phyloP scores from a whole-genome alignment of 1,140 invertebrate genomes.

The Caerostris darwini region DNA sequence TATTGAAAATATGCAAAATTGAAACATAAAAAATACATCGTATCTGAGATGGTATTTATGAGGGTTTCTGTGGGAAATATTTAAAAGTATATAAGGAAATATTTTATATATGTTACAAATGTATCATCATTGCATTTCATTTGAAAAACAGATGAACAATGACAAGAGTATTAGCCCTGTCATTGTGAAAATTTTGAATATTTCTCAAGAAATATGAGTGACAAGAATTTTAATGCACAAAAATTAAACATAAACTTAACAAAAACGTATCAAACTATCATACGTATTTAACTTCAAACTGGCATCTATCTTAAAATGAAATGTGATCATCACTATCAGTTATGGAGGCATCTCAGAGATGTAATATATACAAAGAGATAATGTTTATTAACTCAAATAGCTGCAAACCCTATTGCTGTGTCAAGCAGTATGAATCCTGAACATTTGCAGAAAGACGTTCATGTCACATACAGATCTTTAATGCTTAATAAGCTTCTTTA shows the following conservation, averaged over 20 bases:
- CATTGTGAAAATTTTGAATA: not conserved
- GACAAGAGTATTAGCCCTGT: not conserved
- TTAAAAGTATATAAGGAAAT: too few species aligned
- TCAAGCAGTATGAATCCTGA: not conserved
- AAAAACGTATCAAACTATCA: too few species aligned
- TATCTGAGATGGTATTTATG: not conserved
- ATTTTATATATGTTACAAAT: too few species aligned
- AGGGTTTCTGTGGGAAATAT: too few species aligned
- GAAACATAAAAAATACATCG: not conserved
- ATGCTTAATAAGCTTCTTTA: not conserved
- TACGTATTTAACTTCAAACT: too few species aligned
- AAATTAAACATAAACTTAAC: too few species aligned
- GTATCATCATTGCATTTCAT: too few species aligned
- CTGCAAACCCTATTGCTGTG: not conserved
- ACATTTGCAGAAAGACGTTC: not conserved
- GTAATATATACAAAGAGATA: not conserved
- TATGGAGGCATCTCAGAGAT: not conserved
- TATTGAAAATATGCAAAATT: not conserved
- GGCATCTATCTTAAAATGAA: too few species aligned
- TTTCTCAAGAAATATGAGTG: too few species aligned
- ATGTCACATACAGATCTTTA: not conserved
- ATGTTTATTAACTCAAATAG: not conserved
- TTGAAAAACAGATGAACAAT: too few species aligned
- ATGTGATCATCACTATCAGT: too few species aligned
- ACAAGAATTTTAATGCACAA: too few species aligned